Evolutionary conservation across 1,140 invertebrate species (phyloP), one percentile per base, ranked within the genome.

Genomic region (Sycobia sp.): DNA sequence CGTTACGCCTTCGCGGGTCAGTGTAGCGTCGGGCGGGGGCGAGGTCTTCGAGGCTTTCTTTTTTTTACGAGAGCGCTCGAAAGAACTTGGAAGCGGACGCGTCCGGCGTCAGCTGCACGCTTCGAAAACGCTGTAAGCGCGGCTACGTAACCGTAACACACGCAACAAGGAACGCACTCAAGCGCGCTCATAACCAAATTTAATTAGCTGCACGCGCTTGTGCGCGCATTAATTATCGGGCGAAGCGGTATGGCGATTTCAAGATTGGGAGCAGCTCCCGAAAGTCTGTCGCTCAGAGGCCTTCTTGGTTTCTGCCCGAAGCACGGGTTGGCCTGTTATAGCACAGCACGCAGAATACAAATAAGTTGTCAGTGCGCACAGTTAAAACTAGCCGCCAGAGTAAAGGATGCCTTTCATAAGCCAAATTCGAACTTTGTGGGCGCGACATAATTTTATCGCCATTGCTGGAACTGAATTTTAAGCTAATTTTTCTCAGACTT

Each of bases 111-210:
- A 1, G 20, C 27, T 3, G 25, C 54, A 46, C 29, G 14, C 43
- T 46, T 34, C 13, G 14, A 4, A 34, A 13, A 57, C 10, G 18
- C 46, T 57, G 46, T 57, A 36, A 57, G 41, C 20, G 41, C 41
- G 18, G n/a, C 54, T 18, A 27, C 50, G 38, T 61, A 67, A 69
- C 63, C 67, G 66, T 69, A 66, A 63, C 61, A 67, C 68, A 73
- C 64, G 70, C 70, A 71, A 76, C 65, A 67, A 66, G 66, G 71
- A 77, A 76, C 72, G 71, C 69, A 68, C 66, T 71, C 32, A 49
- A 64, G 18, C 74, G 76, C 76, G 77, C 73, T 69, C 69, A 66
- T 67, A 75, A 75, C 72, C 74, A 69, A 67, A 71, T 73, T 74
- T 73, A 77, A 77, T 77, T 76, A 76, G 66, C 69, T 71, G 67